Evolutionary conservation across 2,888 invertebrate genomes (phyloP).

Genomic region (Pristionchus mayeri): DNA sequence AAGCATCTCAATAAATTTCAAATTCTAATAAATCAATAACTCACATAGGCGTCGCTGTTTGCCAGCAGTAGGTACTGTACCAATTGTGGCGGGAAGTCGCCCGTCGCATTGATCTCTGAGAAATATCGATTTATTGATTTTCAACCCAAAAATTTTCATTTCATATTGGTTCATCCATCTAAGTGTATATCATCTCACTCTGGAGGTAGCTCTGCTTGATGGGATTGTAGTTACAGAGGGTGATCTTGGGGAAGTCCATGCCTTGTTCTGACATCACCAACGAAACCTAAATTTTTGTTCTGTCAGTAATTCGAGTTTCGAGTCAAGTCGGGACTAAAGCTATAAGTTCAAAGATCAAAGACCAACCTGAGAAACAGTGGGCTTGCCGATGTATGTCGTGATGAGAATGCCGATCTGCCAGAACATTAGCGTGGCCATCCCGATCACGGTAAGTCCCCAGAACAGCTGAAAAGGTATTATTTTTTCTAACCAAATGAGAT

Average conservation of each 20-base stretch:
- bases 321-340: background rate
- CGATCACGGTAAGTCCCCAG: slow-evolving; percentile 56
- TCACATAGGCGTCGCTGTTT: slow-evolving; percentile 55
- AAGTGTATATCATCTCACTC: slow-evolving; percentile 50
- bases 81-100: slow-evolving; percentile 56
- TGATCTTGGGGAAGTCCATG: slow-evolving; percentile 69
- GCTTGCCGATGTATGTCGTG: slow-evolving; percentile 57
- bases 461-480: slow-evolving; percentile 50
- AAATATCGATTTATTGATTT: background rate
- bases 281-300: slow-evolving; percentile 61
- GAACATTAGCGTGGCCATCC: slow-evolving; percentile 54
- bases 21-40: background rate
- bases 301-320: background rate
- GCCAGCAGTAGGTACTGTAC: slow-evolving; percentile 61
- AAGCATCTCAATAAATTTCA: no score
- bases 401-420: slow-evolving; percentile 55
- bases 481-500: no score
- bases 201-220: slow-evolving; percentile 63
- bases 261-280: slow-evolving; percentile 69
- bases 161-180: no score
- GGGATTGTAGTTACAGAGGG: slow-evolving; percentile 72
- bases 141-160: no score
- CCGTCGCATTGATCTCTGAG: slow-evolving; percentile 56
- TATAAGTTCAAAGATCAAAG: background rate
- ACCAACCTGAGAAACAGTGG: slow-evolving; percentile 58